phyloP scores from a whole-genome alignment of 2,113 vertebrate genomes.

The Limanda limanda region DNA sequence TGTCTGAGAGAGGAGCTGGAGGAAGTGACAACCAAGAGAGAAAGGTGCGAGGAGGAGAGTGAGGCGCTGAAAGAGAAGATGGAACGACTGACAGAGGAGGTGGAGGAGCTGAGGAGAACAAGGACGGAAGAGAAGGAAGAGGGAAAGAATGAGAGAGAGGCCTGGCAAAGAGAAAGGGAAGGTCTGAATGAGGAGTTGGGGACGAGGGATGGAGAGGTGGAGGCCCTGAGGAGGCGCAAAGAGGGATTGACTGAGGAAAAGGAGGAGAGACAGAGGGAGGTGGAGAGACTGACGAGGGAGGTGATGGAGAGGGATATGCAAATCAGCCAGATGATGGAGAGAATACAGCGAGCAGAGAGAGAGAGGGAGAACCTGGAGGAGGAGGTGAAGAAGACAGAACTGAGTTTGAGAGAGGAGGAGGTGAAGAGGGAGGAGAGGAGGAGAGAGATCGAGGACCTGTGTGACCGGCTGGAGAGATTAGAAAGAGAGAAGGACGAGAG shows the following conservation, averaged over 20 bases:
- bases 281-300: conserved; percentile 62
- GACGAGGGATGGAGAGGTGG: conserved; percentile 59
- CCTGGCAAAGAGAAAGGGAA: conserved; percentile 53
- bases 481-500: conserved; percentile 29
- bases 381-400: conserved; percentile 26
- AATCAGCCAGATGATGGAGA: conserved; percentile 44
- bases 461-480: conserved; percentile 48
- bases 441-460: conserved; percentile 40
- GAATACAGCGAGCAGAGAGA: conserved; percentile 8
- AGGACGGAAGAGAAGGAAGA: conserved; percentile 51
- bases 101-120: conserved; percentile 54
- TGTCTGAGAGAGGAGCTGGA: conserved; percentile 83
- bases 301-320: conserved; percentile 31
- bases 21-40: conserved; percentile 28
- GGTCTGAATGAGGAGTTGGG: conserved; percentile 54
- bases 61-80: conserved; percentile 36
- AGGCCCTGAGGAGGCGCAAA: conserved; percentile 42
- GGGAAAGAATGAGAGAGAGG: conserved; percentile 54
- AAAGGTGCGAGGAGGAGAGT: conserved; percentile 38
- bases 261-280: conserved; percentile 55
- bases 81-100: conserved; percentile 41
- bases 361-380: conserved; percentile 38
- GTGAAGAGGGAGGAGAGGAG: conserved; percentile 16
- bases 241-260: conserved; percentile 47
- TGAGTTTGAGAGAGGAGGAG: conserved; percentile 37